Base-by-base conservation (phyloP, 2,113 vertebrate species). In the Callithrix jacchus region DNA sequence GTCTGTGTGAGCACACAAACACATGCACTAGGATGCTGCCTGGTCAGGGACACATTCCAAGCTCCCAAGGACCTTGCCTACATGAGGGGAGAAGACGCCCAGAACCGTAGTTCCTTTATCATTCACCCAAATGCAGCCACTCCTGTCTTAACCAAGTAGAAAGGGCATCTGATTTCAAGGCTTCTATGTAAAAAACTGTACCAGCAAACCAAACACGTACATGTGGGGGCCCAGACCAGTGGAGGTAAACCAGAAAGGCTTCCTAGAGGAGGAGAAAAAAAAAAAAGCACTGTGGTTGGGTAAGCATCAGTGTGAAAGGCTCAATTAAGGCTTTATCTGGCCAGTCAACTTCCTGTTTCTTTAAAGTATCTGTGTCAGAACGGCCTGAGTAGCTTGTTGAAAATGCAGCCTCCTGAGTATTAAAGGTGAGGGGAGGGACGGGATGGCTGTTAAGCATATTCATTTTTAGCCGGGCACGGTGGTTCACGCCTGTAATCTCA, bases 231-330 rank as follows among this genome's bases (percentile, higher is more conserved):
- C 20, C 35, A 42, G 74, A 52, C 21, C 52, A 16, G 20, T 8
- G n/a, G 27, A 23, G 20, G 52, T 2, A 83, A 95, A 27, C 68
- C 23, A 2, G 91, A 79, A 86, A 73, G 86, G 35, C 73, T 93
- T 94, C 89, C 73, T 83, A 45, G 56, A 93, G 35, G 85, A 95
- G 74, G 49, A 73, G 45, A 54, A 74, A 68, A 35, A 68, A 13
- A 73, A 21, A 25, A 32, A n/a, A 25, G n/a, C 21, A 47, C 11
- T n/a, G 11, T 37, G 11, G 9, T 23, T 47, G 37, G 10, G 13
- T 23, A 64, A 61, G 12, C 68, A 56, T 84, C 58, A 7, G 35
- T 0, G 2, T 23, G 42, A 56, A 91, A 81, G 73, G 30, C 47
- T 97, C 94, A 14, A 1, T 25, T 3, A 4, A 5, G 42, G 52